These are phyloP conservation scores for Sebastes matsubarae DNA, from an alignment of 2,797 vertebrate species.

Conservation along the genomic window DNA sequence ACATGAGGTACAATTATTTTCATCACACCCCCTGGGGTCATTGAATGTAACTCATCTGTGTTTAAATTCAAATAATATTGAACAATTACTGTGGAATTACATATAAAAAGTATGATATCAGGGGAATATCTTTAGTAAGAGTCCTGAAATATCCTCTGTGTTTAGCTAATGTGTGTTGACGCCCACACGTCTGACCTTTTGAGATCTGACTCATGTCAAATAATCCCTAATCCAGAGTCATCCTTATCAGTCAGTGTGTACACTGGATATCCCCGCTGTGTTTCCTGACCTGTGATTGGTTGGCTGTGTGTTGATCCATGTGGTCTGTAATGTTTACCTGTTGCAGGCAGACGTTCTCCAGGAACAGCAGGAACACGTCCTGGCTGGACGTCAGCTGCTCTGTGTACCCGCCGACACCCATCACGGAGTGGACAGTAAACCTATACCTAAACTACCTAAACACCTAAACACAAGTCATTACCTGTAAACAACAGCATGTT, in stretches of 20 bases:
- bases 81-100: not conserved
- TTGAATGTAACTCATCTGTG: not conserved
- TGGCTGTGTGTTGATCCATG: conserved; percentile 22
- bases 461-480: not conserved
- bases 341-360: conserved; percentile 42
- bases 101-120: not conserved
- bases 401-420: not conserved
- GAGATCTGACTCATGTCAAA: conserved; percentile 51
- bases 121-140: not conserved
- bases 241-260: conserved; percentile 60
- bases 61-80: not conserved
- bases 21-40: not conserved
- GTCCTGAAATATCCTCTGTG: not conserved
- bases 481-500: not conserved
- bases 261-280: conserved; percentile 28
- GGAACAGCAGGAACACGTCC: conserved; percentile 36
- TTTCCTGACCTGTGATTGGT: conserved; percentile 60
- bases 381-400: not conserved
- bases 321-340: conserved; percentile 59
- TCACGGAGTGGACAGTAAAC: not conserved
- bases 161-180: conserved; percentile 20
- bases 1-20: conserved; percentile 8
- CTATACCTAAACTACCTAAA: not conserved
- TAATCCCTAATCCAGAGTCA: conserved; percentile 37
- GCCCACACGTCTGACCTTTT: conserved; percentile 37